phyloP scores from a whole-genome alignment of 2,113 vertebrate genomes.

The Ramphastos sulfuratus region DNA sequence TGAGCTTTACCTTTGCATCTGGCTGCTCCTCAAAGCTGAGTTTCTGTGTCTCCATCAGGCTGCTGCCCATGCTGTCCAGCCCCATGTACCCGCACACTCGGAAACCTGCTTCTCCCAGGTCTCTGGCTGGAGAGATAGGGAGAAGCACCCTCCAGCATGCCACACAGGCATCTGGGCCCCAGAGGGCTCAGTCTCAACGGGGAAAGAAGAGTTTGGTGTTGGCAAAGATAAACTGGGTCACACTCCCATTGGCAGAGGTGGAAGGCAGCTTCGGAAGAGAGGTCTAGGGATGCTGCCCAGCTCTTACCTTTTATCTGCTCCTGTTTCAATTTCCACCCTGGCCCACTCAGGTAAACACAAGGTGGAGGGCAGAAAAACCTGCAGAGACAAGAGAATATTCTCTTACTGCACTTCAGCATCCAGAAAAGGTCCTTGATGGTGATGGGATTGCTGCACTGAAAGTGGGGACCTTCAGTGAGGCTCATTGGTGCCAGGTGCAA shows the following conservation, averaged over 20 bases:
- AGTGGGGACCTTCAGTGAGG: neutral
- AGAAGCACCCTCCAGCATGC: neutral
- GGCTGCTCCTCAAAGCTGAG: slow-evolving; percentile 88
- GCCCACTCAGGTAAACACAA: slow-evolving; percentile 89
- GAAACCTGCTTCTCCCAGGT: slow-evolving; percentile 72
- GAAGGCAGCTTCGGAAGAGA: neutral
- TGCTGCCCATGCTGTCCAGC: slow-evolving; percentile 84
- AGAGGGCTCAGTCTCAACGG: neutral
- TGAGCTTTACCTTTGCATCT: slow-evolving; percentile 75
- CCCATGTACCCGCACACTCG: slow-evolving; percentile 89
- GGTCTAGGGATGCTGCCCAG: neutral
- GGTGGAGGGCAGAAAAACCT: slow-evolving; percentile 98
- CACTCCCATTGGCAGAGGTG: neutral
- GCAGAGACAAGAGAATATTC: neutral
- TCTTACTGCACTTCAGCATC: neutral
- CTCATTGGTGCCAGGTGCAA: fast-evolving
- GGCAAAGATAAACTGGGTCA: neutral
- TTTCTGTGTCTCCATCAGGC: slow-evolving; percentile 84
- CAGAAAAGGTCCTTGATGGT: fast-evolving
- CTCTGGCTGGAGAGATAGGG: slow-evolving; percentile 68
- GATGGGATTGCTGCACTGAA: neutral
- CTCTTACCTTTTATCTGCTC: slow-evolving; percentile 83
- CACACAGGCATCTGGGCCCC: neutral
- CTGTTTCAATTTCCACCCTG: slow-evolving; percentile 87
- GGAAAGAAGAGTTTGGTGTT: neutral